phyloP scores from a whole-genome alignment of 2,797 vertebrate genomes.

The Hippocampus kuda region DNA sequence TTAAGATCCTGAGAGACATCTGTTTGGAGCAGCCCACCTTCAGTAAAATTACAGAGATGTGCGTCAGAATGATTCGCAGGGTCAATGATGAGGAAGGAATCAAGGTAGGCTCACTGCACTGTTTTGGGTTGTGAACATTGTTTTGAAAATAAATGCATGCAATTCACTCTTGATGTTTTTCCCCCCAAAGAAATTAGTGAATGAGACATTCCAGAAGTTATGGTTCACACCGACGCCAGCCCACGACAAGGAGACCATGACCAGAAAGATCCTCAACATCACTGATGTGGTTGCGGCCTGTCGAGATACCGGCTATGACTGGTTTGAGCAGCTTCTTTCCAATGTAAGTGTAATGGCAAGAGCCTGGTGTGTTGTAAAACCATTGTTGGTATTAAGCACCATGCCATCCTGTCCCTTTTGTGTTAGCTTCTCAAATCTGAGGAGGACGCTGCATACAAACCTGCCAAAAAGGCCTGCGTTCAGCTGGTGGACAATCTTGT shows the following conservation, averaged over 20 bases:
- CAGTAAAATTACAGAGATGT: constrained; percentile 97
- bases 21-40: constrained; percentile 94
- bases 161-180: background rate
- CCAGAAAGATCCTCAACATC: constrained; percentile 95
- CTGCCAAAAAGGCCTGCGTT: constrained; percentile 94
- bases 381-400: background rate
- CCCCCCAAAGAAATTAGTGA: constrained; percentile 84
- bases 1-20: constrained; percentile 95
- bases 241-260: constrained; percentile 93
- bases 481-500: constrained; percentile 97
- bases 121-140: background rate
- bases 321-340: constrained; percentile 97
- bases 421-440: constrained; percentile 84
- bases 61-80: constrained; percentile 97
- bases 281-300: constrained; percentile 96
- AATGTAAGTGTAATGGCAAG: constrained; percentile 71
- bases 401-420: background rate
- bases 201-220: constrained; percentile 99
- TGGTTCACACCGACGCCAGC: constrained; percentile 94
- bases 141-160: background rate
- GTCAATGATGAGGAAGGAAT: constrained; percentile 98
- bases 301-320: constrained; percentile 94
- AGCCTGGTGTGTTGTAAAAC: background rate
- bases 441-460: constrained; percentile 93
- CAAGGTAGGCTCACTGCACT: constrained; percentile 71